These are phyloP conservation scores for Rhinolophus sinicus DNA, from an alignment of 2,113 vertebrate species.

Conservation along the genomic window DNA sequence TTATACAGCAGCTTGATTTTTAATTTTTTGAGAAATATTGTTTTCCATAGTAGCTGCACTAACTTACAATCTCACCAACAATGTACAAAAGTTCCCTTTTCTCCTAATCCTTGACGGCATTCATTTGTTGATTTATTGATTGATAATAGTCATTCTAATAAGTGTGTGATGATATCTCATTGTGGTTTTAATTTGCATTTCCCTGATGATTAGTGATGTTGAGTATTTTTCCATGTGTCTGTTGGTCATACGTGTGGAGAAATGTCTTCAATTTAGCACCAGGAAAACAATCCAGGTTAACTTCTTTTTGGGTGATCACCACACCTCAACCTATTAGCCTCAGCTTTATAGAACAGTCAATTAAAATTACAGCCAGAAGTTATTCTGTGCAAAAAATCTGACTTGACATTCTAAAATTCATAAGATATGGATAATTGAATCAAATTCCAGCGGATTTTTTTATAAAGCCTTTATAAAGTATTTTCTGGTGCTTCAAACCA, in stretches of 20 bases:
- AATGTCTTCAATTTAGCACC: background rate
- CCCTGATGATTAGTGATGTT: background rate
- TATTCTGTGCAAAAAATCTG: background rate
- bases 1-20: background rate
- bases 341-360: background rate
- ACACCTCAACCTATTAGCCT: background rate
- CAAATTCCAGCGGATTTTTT: background rate
- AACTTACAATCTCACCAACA: no score
- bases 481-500: background rate
- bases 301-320: background rate
- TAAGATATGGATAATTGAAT: background rate
- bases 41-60: no score
- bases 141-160: no score
- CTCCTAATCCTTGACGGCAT: no score
- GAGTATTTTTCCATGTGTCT: background rate
- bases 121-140: no score
- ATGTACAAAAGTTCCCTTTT: no score
- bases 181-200: background rate
- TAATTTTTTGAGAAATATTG: no score
- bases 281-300: background rate
- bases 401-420: background rate
- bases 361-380: background rate
- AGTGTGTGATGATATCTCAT: background rate
- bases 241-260: background rate
- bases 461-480: background rate